phyloP scores from a whole-genome alignment of 2,797 vertebrate species.

The Pyrrhura leucotis region DNA sequence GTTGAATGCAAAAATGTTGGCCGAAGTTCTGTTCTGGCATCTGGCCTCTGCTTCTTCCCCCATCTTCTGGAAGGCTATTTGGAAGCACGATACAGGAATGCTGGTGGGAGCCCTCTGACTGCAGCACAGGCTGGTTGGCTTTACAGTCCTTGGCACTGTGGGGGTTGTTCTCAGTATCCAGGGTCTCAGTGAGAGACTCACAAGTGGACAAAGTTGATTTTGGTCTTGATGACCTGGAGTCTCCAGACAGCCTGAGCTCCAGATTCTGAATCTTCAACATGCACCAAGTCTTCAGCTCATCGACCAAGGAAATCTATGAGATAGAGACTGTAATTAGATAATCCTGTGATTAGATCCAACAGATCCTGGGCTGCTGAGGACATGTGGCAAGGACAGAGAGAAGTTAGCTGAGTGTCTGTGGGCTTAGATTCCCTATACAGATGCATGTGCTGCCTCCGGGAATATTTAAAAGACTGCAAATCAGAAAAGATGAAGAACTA shows the following conservation, averaged over 20 bases:
- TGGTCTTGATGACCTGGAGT: slow-evolving; percentile 75
- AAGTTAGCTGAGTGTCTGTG: neutral
- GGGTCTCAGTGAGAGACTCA: slow-evolving; percentile 77
- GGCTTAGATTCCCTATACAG: neutral
- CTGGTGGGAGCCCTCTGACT: slow-evolving; percentile 56
- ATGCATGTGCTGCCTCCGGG: neutral
- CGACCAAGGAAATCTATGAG: slow-evolving; percentile 85
- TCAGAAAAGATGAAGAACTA: neutral
- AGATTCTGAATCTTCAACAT: slow-evolving; percentile 91
- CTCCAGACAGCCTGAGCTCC: slow-evolving; percentile 86
- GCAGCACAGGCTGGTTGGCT: slow-evolving; percentile 22
- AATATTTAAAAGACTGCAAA: neutral
- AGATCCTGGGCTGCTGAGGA: neutral
- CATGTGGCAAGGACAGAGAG: neutral
- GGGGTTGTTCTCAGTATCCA: slow-evolving; percentile 47
- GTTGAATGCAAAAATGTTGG: slow-evolving; percentile 59
- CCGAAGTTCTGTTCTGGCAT: slow-evolving; percentile 70
- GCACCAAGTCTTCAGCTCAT: slow-evolving; percentile 95
- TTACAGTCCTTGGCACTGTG: slow-evolving; percentile 43
- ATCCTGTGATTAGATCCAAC: neutral
- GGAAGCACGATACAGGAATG: slow-evolving; percentile 60
- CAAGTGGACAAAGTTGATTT: slow-evolving; percentile 80
- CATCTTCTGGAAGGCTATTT: slow-evolving; percentile 47
- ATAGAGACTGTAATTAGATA: slow-evolving; percentile 12
- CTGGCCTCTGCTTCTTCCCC: slow-evolving; percentile 17